Evolutionary conservation across 2,797 vertebrate species (phyloP).

Genomic region (Hapalemur alaotrensis): DNA sequence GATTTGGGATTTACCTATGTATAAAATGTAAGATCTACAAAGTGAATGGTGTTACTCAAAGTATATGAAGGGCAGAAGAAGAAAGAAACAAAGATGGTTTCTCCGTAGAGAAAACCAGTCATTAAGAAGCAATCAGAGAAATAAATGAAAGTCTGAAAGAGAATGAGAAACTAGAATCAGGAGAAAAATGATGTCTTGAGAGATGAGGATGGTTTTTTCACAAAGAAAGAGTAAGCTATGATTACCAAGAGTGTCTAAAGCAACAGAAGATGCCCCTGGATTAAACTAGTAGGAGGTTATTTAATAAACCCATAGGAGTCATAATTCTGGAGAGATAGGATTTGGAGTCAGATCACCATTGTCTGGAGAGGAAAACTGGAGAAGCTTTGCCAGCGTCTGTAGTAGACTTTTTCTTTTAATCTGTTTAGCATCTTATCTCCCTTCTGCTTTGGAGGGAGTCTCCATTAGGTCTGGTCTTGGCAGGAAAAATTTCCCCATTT

Average conservation of each 20-base stretch:
- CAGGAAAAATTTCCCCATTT: neutral
- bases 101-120: neutral
- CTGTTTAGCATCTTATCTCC: neutral
- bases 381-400: neutral
- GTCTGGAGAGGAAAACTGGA: neutral
- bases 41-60: neutral
- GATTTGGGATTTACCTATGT: neutral
- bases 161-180: neutral
- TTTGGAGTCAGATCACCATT: neutral
- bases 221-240: neutral
- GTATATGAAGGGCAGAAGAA: neutral
- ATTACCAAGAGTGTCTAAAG: neutral
- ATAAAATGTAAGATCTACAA: neutral
- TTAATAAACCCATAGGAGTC: neutral
- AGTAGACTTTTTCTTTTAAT: neutral
- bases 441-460: neutral
- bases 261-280: neutral
- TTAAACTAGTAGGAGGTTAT: neutral
- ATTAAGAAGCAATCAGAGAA: neutral
- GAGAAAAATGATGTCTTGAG: neutral
- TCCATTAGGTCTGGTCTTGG: neutral
- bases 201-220: neutral
- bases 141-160: neutral
- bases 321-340: neutral
- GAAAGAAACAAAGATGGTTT: neutral